Conservation (phyloP, 2,797 vertebrate species). For the Lemur catta region DNA sequence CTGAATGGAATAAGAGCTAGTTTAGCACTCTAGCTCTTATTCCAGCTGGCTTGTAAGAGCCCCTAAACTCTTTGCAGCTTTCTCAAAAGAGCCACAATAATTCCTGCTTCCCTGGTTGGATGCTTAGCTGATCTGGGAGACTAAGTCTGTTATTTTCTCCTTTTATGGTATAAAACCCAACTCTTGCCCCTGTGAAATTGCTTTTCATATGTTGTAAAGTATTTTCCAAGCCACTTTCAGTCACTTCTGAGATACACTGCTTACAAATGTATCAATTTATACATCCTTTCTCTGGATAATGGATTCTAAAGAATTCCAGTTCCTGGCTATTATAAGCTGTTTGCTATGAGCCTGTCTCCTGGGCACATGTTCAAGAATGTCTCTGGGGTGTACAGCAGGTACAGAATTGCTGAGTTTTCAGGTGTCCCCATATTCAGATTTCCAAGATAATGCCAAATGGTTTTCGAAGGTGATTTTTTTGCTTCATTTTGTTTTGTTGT, state of each 20-base stretch:
- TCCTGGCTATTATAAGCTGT: not conserved
- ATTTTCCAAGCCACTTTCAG: constrained; percentile 31
- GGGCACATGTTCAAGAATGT: not conserved
- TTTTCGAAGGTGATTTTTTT: not conserved
- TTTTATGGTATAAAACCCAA: constrained; percentile 16
- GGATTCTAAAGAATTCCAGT: not conserved
- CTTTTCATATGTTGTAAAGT: constrained; percentile 2
- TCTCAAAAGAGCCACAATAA: constrained; percentile 19
- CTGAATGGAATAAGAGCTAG: not conserved
- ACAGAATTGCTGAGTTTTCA: not conserved
- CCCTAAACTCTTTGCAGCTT: not conserved
- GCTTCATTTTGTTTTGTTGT: not conserved
- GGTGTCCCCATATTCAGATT: not conserved
- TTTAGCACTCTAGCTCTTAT: not conserved
- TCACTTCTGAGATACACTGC: not conserved
- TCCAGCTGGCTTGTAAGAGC: not conserved
- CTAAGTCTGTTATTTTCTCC: constrained; percentile 13
- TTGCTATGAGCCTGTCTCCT: not conserved
- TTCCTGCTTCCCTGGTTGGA: not conserved
- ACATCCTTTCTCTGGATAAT: not conserved
- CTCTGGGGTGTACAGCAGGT: not conserved
- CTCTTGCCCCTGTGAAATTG: not conserved
- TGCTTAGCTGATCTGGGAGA: constrained; percentile 1
- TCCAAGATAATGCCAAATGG: not conserved
- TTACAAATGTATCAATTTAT: not conserved